Evolutionary conservation across 2,113 vertebrate species (phyloP).

Genomic region (Anseranas semipalmata): DNA sequence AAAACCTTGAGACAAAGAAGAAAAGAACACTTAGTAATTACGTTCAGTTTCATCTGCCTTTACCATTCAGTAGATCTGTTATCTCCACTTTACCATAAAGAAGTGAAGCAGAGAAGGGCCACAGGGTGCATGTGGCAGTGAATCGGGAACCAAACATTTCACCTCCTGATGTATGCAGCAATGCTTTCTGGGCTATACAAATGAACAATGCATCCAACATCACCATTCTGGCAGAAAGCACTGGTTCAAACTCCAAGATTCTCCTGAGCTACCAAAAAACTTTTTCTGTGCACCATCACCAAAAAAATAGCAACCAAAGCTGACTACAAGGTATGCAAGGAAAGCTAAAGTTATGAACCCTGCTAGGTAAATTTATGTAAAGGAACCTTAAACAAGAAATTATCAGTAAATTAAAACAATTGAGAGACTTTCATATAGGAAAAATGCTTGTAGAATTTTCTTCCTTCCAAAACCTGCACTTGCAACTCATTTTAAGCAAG

Average conservation of each 20-base stretch:
- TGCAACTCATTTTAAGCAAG: not conserved
- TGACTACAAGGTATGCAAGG: not conserved
- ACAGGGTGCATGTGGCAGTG: not conserved
- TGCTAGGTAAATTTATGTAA: not conserved
- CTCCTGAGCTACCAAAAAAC: not conserved
- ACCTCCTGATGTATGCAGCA: not conserved
- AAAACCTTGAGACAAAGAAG: conserved; percentile 7
- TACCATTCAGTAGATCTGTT: conserved; percentile 30
- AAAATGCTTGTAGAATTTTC: not conserved
- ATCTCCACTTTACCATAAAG: not conserved
- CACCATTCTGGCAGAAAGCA: not conserved
- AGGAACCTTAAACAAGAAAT: not conserved
- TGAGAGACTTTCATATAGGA: not conserved
- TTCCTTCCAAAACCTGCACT: not conserved
- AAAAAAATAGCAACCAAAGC: not conserved
- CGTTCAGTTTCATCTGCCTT: not conserved
- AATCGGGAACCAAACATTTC: not conserved
- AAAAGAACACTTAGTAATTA: not conserved
- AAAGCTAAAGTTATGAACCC: not conserved
- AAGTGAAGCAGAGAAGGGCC: not conserved
- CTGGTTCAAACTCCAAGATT: not conserved
- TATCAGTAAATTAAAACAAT: not conserved
- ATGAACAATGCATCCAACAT: not conserved
- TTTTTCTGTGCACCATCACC: not conserved
- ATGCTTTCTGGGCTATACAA: not conserved